Base-by-base conservation (phyloP, 64 coral and sea anemone species). In the Montipora sp. region DNA sequence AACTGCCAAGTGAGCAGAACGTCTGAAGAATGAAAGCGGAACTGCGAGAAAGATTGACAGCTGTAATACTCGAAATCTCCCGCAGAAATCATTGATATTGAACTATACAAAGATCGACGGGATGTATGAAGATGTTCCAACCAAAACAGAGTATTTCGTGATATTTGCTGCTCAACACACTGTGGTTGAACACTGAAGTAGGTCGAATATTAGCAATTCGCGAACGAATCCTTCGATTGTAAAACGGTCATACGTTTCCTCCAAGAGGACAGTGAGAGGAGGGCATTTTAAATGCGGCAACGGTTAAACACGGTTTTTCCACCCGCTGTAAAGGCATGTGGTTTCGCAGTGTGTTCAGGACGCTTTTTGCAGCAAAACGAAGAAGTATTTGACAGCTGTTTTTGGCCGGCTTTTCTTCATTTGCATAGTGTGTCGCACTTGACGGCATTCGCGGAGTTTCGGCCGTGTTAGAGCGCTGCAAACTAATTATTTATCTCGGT, bases 241-340 rank as follows among this genome's bases (percentile, higher is more conserved):
- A 0, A 58, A 81, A 5, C 18, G 23, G 51, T 43, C 2, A 36
- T 20, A 8, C 44, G 45, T 46, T 48, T 47, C 11, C 8, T 22
- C 63, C 16, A 65, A 27, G 23, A 83, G 59, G 79, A 36, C 36
- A 36, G 36, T 36, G 36, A 36, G 36, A 36, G 36, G 36, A 61
- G 21, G 24, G 14, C 59, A 63, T 61, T 83, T 83, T 66, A 27
- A 22, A 81, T 81, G 79, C 22, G 15, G 55, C 82, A 46, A 68
- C 46, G 7, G 16, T 24, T 20, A 49, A 21, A 48, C 82, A 70
- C 65, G 45, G 82, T 70, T 85, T 71, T 65, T 85, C 45, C 82
- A 85, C 82, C 65, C 82, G 61, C 63, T 85, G 82, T 49, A 71
- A 85, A 85, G 82, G 82, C 82, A 67, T 85, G 82, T 71, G 65